These are phyloP conservation scores for Lagria hirta DNA, from an alignment of 2,888 invertebrate genomes.

Conservation along the genomic window DNA sequence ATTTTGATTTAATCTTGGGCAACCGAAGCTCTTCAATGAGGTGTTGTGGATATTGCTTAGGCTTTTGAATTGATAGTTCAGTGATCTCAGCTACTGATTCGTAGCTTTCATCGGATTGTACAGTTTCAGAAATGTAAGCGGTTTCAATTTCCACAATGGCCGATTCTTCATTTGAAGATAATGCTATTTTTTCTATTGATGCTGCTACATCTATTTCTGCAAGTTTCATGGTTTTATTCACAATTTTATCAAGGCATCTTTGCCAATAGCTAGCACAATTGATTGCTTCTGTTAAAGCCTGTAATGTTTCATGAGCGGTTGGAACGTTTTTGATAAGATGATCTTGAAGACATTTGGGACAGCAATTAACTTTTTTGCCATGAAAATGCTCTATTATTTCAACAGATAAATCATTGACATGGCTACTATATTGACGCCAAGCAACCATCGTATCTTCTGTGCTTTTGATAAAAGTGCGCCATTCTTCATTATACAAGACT, in stretches of 20 bases:
- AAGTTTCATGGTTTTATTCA: constrained; percentile 41
- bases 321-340: constrained; percentile 46
- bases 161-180: constrained; percentile 9
- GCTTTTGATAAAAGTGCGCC: constrained; percentile 44
- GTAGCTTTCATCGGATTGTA: constrained; percentile 25
- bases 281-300: constrained; percentile 47
- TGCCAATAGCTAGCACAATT: constrained; percentile 49
- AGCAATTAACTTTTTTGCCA: constrained; percentile 45
- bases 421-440: constrained; percentile 47
- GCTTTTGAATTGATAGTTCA: constrained; percentile 20
- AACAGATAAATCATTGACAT: constrained; percentile 47
- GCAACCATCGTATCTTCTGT: constrained; percentile 44
- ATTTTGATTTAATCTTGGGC: no score
- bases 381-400: constrained; percentile 46
- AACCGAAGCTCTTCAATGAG: no score
- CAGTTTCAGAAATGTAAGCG: constrained; percentile 7
- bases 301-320: constrained; percentile 45
- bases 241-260: constrained; percentile 44
- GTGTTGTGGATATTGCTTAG: no score
- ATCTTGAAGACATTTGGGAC: constrained; percentile 48
- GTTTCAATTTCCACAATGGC: constrained; percentile 24
- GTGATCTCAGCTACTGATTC: constrained; percentile 40
- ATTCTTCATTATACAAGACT: constrained; percentile 41
- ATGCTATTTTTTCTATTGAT: constrained; percentile 6
- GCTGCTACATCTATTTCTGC: constrained; percentile 24